Base-by-base conservation (phyloP, 2,888 invertebrate species). In the Nomada flava region DNA sequence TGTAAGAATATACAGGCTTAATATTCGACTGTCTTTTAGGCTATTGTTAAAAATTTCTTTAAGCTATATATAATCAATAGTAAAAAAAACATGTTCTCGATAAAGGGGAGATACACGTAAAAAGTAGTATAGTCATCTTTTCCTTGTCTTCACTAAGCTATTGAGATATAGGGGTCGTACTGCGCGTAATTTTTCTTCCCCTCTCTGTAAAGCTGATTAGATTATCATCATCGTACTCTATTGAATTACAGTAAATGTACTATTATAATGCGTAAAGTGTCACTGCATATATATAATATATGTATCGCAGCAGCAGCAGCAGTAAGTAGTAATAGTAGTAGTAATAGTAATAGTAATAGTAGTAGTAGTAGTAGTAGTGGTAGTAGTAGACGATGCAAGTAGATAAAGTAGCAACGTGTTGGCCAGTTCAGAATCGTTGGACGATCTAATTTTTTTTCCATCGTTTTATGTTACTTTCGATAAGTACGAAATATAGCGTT, bases 221-320 rank as follows among this genome's bases (percentile, higher is more conserved):
- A 76, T 85, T 85, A 83, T 65, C 78, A 76, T 82, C 47, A 47
- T 55, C 67, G 23, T 64, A 85, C 52, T 64, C 79, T 79, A 88
- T 86, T 86, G 87, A 87, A 87, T 86, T 85, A 86, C 86, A 87
- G 78, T 83, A 77, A 67, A 83, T 74, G 76, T 86, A 85, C 85
- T 86, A 77, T 88, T 82, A 86, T 88, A 85, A 64, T 87, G 72
- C 76, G 76, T 79, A 85, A 84, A 83, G 85, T 72, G 83, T 86
- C 70, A 71, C 70, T 83, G 78, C 69, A 73, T 73, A 74, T 71
- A 53, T 65, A 69, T 71, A 72, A 75, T 71, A 82, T 77, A 73
- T 78, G 76, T 81, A 87, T 79, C 76, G 76, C 86, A 87, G 83
- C 67, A 83, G 88, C 73, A 69, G 87, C 79, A 85, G 69, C 74